These are phyloP conservation scores for Micropterix aruncella DNA, from an alignment of 2,888 invertebrate genomes.

Conservation along the genomic window DNA sequence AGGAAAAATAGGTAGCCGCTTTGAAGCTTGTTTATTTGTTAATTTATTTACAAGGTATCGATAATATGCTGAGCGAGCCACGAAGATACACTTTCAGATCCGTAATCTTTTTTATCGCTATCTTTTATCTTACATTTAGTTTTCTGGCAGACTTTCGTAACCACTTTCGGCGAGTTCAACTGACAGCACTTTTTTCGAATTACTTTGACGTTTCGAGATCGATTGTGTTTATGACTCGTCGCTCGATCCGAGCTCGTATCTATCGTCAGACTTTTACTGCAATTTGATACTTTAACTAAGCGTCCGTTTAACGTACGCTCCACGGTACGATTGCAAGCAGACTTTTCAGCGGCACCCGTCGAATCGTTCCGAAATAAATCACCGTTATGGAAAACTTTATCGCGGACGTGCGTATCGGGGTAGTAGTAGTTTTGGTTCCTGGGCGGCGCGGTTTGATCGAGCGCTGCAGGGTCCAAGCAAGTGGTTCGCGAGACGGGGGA, in stretches of 20 bases:
- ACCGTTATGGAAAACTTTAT: neutral
- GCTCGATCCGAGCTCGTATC: neutral
- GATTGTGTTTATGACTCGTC: neutral
- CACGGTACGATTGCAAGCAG: neutral
- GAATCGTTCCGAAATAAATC: neutral
- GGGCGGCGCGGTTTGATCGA: conserved; percentile 12
- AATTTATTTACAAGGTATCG: conserved; percentile 11
- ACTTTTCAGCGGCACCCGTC: neutral
- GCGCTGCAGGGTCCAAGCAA: conserved; percentile 10
- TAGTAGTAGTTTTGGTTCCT: conserved; percentile 10
- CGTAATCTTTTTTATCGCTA: conserved; percentile 8
- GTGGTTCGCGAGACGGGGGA: conserved; percentile 23
- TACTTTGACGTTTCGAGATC: neutral
- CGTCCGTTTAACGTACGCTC: neutral
- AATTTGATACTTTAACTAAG: neutral
- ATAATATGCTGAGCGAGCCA: conserved; percentile 12
- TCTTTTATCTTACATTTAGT: conserved; percentile 8
- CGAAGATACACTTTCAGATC: conserved; percentile 8
- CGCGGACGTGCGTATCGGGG: neutral
- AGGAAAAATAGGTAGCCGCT: too few relatives aligned
- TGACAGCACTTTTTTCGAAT: neutral
- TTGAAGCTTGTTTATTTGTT: too few relatives aligned
- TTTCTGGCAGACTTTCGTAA: conserved; percentile 9
- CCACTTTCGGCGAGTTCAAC: neutral
- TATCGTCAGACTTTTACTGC: neutral